A percentile compares a stretch with the other conserved stretches of the same genome.
Conservation (phyloP, 2,888 invertebrate species). For the Nemotelus nigrinus region DNA sequence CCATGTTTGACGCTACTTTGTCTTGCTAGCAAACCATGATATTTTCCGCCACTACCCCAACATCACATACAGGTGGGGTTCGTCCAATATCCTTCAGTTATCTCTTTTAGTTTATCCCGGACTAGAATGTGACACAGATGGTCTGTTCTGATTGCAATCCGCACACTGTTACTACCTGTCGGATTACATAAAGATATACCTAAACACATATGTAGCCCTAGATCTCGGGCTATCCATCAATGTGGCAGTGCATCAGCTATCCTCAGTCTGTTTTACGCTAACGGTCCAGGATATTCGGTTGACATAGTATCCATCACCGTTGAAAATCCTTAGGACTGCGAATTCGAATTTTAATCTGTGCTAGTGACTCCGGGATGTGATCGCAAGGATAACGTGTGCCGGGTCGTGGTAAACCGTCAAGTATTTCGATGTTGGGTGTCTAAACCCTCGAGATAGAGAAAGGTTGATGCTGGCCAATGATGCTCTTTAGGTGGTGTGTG, state of each 20-base stretch:
- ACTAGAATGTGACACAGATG: slow-evolving; percentile 56
- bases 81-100: slow-evolving; percentile 56
- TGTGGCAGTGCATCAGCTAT: slow-evolving; percentile 1
- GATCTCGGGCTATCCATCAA: slow-evolving; percentile 14
- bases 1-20: background rate
- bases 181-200: slow-evolving; percentile 44
- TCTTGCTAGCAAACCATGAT: slow-evolving; percentile 6
- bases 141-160: slow-evolving; percentile 52
- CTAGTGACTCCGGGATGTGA: slow-evolving; percentile 29
- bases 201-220: slow-evolving; percentile 13
- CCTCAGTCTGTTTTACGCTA: background rate
- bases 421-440: background rate
- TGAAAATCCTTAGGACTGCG: background rate
- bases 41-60: slow-evolving; percentile 47
- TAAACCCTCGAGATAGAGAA: background rate
- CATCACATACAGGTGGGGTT: slow-evolving; percentile 54
- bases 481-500: background rate
- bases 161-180: slow-evolving; percentile 48
- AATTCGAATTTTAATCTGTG: background rate
- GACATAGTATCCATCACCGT: background rate
- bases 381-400: background rate
- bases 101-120: slow-evolving; percentile 56
- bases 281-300: background rate
- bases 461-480: slow-evolving; percentile 10
- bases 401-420: background rate